Conservation (phyloP, 2,888 invertebrate genomes). For the Coleophora deauratella region DNA sequence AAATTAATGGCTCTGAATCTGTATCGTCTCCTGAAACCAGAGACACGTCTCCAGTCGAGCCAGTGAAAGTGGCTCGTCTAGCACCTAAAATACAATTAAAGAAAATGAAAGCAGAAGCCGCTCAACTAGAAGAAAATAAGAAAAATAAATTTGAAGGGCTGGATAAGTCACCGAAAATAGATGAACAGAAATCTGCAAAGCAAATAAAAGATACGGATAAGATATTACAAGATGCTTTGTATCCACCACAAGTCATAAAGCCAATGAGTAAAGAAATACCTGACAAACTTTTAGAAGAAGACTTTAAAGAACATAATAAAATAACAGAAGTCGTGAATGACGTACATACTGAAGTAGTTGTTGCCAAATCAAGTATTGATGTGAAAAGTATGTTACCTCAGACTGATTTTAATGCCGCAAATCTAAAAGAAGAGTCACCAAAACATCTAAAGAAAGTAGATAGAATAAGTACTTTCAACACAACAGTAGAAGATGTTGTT, state of each 20-base stretch:
- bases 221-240: constrained; percentile 33
- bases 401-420: too few species aligned
- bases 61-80: constrained; percentile 70
- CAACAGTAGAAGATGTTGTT: too few species aligned
- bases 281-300: constrained; percentile 7
- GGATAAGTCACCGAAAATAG: constrained; percentile 8
- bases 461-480: too few species aligned
- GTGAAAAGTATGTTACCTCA: too few species aligned
- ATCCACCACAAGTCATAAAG: constrained; percentile 50
- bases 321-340: too few species aligned
- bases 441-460: too few species aligned
- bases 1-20: constrained; percentile 54
- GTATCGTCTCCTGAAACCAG: constrained; percentile 52
- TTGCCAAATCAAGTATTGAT: too few species aligned
- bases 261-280: constrained; percentile 30
- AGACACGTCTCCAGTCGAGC: constrained; percentile 62
- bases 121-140: constrained; percentile 47
- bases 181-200: constrained; percentile 12
- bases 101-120: constrained; percentile 66
- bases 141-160: constrained; percentile 18
- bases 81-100: constrained; percentile 70
- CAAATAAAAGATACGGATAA: constrained; percentile 14
- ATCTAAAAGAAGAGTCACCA: too few species aligned
- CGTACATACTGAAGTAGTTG: too few species aligned
- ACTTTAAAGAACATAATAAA: neutral